Evolutionary conservation across 1,140 invertebrate genomes (phyloP).

Genomic region (Zophobas morio): DNA sequence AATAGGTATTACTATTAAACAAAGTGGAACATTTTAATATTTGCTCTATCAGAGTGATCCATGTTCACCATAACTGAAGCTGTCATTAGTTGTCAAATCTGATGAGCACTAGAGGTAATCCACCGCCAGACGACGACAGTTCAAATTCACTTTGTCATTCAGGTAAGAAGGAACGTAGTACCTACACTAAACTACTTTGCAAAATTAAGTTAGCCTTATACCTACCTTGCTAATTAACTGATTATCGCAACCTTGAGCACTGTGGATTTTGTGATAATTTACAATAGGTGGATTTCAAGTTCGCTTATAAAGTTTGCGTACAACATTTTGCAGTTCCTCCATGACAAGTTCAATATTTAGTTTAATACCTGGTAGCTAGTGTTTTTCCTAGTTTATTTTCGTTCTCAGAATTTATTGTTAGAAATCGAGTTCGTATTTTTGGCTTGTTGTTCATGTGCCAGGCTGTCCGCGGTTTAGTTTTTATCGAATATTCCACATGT

Average conservation of each 20-base stretch:
- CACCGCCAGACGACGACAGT: neutral
- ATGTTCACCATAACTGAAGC: neutral
- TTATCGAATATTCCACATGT: constrained; percentile 30
- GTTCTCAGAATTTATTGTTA: constrained; percentile 39
- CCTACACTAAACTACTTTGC: neutral
- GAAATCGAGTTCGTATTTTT: constrained; percentile 41
- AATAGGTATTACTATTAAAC: too few relatives aligned
- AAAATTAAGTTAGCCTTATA: neutral
- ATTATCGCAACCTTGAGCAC: constrained; percentile 14
- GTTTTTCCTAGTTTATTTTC: constrained; percentile 43
- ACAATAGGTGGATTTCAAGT: neutral
- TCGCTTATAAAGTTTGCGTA: neutral
- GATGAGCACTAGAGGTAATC: neutral
- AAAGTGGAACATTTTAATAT: too few relatives aligned
- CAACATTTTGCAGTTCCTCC: too few relatives aligned
- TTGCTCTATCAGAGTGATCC: too few relatives aligned
- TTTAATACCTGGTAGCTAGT: constrained; percentile 1
- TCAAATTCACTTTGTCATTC: constrained; percentile 28
- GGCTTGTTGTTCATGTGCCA: constrained; percentile 36
- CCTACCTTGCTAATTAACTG: neutral
- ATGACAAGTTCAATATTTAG: neutral
- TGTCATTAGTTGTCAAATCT: neutral
- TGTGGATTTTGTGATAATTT: constrained; percentile 3
- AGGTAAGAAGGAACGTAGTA: neutral
- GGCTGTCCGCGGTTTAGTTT: constrained; percentile 38